Conservation (phyloP, 2,797 vertebrate species). For the Poecilia gillii region DNA sequence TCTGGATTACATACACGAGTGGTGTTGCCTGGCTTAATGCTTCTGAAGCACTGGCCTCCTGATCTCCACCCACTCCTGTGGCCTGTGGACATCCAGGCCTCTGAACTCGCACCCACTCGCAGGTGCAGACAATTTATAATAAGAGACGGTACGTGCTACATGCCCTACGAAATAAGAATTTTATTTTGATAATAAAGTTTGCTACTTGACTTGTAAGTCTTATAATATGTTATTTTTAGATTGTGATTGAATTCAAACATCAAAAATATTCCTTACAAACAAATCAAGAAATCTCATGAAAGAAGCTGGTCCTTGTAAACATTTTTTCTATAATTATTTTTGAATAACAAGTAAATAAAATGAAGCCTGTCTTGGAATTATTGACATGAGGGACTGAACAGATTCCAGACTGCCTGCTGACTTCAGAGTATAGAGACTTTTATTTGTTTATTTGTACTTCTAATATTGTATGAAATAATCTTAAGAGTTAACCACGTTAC, state of each 20-base stretch:
- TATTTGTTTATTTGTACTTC: not conserved
- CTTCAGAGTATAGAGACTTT: slow-evolving; percentile 17
- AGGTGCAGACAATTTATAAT: slow-evolving; percentile 48
- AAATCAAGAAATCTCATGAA: not conserved
- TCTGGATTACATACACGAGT: slow-evolving; percentile 48
- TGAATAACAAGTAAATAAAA: slow-evolving; percentile 7
- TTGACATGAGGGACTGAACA: not conserved
- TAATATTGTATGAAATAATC: too few relatives aligned
- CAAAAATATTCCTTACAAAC: not conserved
- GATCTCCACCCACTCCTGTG: slow-evolving; percentile 62
- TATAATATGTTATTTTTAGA: not conserved
- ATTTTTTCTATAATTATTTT: not conserved
- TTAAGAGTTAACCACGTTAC: too few relatives aligned
- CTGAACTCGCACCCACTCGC: slow-evolving; percentile 30
- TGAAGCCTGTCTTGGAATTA: not conserved
- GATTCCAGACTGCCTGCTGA: not conserved
- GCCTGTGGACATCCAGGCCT: slow-evolving; percentile 52
- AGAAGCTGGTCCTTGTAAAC: not conserved
- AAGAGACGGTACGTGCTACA: slow-evolving; percentile 13
- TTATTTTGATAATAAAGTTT: slow-evolving; percentile 1
- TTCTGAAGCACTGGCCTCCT: slow-evolving; percentile 54
- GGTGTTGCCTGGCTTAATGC: slow-evolving; percentile 45
- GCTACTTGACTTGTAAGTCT: not conserved
- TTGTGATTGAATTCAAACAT: not conserved
- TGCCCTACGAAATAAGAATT: slow-evolving; percentile 14